phyloP scores from a whole-genome alignment of 2,113 vertebrate genomes.

The Pelodiscus sinensis region DNA sequence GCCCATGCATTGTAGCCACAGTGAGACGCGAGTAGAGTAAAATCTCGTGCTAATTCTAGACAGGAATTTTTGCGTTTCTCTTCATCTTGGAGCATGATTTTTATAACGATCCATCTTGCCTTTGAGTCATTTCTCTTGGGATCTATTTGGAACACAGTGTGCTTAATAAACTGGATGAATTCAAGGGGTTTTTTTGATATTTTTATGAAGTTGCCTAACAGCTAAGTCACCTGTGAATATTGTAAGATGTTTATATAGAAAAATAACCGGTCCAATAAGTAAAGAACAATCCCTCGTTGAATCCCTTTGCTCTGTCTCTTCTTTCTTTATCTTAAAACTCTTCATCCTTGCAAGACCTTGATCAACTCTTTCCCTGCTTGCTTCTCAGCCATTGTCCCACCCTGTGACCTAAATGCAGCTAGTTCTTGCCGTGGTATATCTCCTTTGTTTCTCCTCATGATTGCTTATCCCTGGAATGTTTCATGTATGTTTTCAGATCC shows the following conservation, averaged over 20 bases:
- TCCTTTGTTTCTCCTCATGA: neutral
- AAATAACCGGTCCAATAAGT: neutral
- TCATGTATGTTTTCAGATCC: neutral
- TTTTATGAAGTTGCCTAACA: neutral
- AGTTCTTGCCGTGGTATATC: neutral
- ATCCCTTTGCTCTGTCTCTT: neutral
- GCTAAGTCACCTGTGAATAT: neutral
- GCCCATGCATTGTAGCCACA: neutral
- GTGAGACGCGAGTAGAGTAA: neutral
- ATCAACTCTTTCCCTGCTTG: neutral
- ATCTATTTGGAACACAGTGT: rapidly evolving
- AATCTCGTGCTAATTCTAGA: neutral
- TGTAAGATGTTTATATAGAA: neutral
- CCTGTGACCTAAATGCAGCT: neutral
- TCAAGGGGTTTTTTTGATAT: neutral
- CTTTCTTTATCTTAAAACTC: neutral
- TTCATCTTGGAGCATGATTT: neutral
- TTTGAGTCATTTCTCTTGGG: neutral
- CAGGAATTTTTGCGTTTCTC: neutral
- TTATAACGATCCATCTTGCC: neutral
- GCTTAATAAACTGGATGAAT: neutral
- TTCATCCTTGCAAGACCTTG: neutral
- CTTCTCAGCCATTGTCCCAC: neutral
- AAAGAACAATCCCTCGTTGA: neutral
- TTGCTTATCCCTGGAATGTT: neutral